Percentiles rank a stretch among this genome's conserved stretches.
These are phyloP conservation scores for Nebria salina DNA, from an alignment of 2,888 invertebrate species.

Conservation along the genomic window DNA sequence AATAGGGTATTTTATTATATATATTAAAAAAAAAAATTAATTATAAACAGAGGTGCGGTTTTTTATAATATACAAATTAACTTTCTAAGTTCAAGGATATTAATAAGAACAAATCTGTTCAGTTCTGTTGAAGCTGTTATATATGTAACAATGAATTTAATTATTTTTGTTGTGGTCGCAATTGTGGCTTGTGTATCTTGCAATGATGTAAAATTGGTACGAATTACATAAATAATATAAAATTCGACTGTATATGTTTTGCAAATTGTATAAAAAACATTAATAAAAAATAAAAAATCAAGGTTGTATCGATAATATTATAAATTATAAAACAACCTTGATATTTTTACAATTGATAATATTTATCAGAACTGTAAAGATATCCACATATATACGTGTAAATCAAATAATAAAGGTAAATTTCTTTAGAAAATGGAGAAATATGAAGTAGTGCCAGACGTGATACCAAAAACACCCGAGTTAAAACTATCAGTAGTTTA, in stretches of 20 bases:
- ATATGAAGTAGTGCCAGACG: slow-evolving; percentile 57
- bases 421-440: slow-evolving; percentile 53
- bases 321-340: no score
- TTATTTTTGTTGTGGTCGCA: not conserved
- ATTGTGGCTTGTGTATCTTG: not conserved
- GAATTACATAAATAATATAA: not conserved
- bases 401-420: not conserved
- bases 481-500: slow-evolving; percentile 49
- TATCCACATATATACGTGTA: no score
- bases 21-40: no score
- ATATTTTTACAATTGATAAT: no score
- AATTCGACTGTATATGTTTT: no score
- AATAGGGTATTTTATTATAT: no score
- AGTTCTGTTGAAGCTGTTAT: not conserved
- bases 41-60: not conserved
- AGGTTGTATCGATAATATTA: no score
- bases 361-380: no score
- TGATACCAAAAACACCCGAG: slow-evolving; percentile 55
- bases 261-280: no score
- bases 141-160: not conserved
- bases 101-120: not conserved
- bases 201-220: slow-evolving; percentile 14
- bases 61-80: not conserved
- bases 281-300: no score
- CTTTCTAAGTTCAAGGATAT: not conserved